Base-by-base conservation (phyloP, 2,888 invertebrate genomes). In the Neocrepidodera transversa region DNA sequence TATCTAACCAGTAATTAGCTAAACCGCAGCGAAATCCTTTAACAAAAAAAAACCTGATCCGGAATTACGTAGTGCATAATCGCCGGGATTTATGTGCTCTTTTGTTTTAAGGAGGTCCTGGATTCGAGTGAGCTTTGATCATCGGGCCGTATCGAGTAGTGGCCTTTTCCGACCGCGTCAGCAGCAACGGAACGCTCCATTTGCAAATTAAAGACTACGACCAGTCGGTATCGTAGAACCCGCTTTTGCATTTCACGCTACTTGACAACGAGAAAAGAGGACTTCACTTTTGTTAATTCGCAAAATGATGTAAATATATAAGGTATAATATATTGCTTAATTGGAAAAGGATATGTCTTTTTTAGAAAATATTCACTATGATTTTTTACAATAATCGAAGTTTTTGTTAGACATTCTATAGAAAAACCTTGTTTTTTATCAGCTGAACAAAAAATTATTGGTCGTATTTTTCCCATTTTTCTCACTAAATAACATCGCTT, bases 201-300 rank as follows among this genome's bases (percentile, higher is more conserved):
- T 78, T 78, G 76, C 75, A 78, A 78, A 78, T 78, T 78, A 78
- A 77, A 77, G 77, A 72, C 72, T 71, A 72, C 75, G 72, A 75
- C 75, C 11, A 4, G 13, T 32, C n/a, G n/a, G n/a, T n/a, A n/a
- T n/a, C n/a, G n/a, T n/a, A n/a, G n/a, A n/a, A n/a, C n/a, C n/a
- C n/a, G n/a, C n/a, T n/a, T n/a, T n/a, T n/a, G n/a, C n/a, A n/a
- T n/a, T n/a, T n/a, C n/a, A n/a, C n/a, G n/a, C n/a, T n/a, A n/a
- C n/a, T n/a, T n/a, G n/a, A n/a, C n/a, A n/a, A n/a, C n/a, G n/a
- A n/a, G n/a, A n/a, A n/a, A n/a, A n/a, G n/a, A n/a, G n/a, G n/a
- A n/a, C n/a, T n/a, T n/a, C n/a, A n/a, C n/a, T n/a, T n/a, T n/a
- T n/a, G n/a, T n/a, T n/a, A n/a, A n/a, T n/a, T n/a, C n/a, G n/a